phyloP scores from a whole-genome alignment of 2,113 vertebrate genomes.

The Eolophus roseicapilla region DNA sequence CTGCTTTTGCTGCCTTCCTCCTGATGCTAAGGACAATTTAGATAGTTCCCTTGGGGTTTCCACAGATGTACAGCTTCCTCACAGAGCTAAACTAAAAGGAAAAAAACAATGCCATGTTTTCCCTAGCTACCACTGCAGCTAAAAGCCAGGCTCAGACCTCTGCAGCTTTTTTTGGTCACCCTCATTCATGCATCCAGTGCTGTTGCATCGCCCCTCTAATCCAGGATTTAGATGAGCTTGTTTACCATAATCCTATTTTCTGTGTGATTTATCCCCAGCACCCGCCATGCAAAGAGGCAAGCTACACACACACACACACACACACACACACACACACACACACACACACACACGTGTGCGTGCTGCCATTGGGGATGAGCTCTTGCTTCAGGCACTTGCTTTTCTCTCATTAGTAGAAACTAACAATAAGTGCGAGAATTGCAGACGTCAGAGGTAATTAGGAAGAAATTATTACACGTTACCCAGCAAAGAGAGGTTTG shows the following conservation, averaged over 20 bases:
- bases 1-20: neutral
- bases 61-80: neutral
- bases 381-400: conserved; percentile 37
- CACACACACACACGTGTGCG: rapidly evolving
- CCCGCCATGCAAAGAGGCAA: neutral
- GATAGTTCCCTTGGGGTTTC: neutral
- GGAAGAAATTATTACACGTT: conserved; percentile 10
- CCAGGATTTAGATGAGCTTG: conserved; percentile 45
- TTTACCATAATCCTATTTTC: conserved; percentile 52
- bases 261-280: neutral
- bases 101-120: neutral
- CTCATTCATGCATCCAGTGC: neutral
- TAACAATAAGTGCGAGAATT: conserved; percentile 40
- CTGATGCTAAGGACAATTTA: neutral
- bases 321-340: neutral
- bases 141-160: neutral
- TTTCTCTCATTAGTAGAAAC: conserved; percentile 18
- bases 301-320: neutral
- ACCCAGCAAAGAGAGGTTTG: neutral
- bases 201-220: neutral
- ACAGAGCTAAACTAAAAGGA: neutral
- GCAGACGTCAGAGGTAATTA: neutral
- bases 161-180: neutral
- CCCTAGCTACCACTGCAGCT: neutral
- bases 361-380: neutral